Evolutionary conservation across 2,113 vertebrate species (phyloP), one percentile per base, ranked within the genome.

Genomic region (Tragelaphus imberbis): DNA sequence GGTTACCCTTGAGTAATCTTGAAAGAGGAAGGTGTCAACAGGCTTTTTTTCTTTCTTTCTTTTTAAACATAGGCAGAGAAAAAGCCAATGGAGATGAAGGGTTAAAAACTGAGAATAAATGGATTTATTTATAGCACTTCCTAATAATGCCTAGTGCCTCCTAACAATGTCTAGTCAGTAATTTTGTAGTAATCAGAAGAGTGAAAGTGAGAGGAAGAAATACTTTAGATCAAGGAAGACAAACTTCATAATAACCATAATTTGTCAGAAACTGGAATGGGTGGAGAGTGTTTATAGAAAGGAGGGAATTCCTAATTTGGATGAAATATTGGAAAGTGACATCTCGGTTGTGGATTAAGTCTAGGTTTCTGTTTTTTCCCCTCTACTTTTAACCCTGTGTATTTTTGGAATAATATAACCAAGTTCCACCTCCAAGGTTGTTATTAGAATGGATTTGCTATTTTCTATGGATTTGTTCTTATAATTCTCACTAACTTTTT

Each of bases 141-240:
- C 44, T 44, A 44, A 44, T 44, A 44, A 44, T 44, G 44, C 44
- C 44, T 44, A 89, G 3, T 80, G 53, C 53, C 25, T 93, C 55
- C n/a, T 87, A 28, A n/a, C 90, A 84, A 55, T 55, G 7, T 85
- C 53, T 81, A 58, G 9, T 65, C 10, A 65, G 68, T 94, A 71
- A 36, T 92, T 94, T 79, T 89, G 23, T 89, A 85, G n/a, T 92
- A 36, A 80, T 47, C 17, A 7, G 55, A 94, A 58, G 65, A n/a
- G 27, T 16, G 23, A 89, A 85, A 75, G 51, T 51, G 59, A 88
- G 33, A 40, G 12, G 44, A 47, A 56, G 25, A 23, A 56, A 44
- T 33, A 19, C 90, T 84, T 90, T 88, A 95, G 95, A 96, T 88
- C 30, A 89, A 90, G 19, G 36, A n/a, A 91, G 55, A 87, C 17